Conservation (phyloP, 2,113 vertebrate species). For the Semnornis frantzii region DNA sequence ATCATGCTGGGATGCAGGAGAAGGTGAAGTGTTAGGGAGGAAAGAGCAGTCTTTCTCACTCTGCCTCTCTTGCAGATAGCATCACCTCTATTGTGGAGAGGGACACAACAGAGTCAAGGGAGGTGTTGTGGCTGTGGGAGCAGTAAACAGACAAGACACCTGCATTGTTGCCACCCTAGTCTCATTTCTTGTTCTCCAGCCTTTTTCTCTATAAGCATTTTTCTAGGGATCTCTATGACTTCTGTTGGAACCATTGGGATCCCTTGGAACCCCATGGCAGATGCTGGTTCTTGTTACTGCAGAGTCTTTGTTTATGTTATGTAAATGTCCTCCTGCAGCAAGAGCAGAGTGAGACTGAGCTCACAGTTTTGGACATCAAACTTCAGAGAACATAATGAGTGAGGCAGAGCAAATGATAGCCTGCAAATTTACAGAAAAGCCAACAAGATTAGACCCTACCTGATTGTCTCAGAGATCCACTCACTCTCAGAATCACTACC, state of each 20-base stretch:
- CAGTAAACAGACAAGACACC: not conserved
- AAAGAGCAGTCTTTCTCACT: not conserved
- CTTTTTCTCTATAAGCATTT: not conserved
- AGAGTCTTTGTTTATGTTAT: not conserved
- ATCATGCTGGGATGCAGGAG: not conserved
- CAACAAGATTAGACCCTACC: not conserved
- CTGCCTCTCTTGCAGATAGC: not conserved
- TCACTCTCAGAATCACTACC: not conserved
- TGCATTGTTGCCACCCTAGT: accelerated
- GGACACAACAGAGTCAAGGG: accelerated
- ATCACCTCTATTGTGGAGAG: not conserved
- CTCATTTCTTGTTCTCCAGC: not conserved
- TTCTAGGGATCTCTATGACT: not conserved
- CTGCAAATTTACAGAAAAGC: not conserved
- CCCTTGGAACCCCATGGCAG: not conserved
- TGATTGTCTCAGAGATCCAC: not conserved
- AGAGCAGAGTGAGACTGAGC: not conserved
- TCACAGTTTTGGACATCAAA: not conserved
- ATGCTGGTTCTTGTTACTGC: not conserved
- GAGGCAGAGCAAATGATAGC: not conserved
- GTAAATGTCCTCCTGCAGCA: not conserved
- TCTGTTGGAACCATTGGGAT: too few relatives aligned
- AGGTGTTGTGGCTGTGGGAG: not conserved
- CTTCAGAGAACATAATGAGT: not conserved
- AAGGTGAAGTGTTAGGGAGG: not conserved